phyloP scores from a whole-genome alignment of 1,140 invertebrate species.

The Bombus waltoni region DNA sequence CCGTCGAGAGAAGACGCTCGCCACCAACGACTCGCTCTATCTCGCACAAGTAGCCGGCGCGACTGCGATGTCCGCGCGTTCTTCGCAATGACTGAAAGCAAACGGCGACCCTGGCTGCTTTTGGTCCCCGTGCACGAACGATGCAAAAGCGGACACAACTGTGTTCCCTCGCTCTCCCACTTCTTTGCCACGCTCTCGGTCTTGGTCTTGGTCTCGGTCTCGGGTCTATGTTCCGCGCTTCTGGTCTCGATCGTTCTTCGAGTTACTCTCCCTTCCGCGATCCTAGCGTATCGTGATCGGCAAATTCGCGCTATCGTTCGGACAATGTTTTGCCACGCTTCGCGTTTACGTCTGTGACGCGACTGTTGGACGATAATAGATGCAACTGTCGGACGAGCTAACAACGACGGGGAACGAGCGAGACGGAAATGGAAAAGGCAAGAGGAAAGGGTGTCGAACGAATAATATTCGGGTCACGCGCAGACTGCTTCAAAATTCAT shows the following conservation, averaged over 20 bases:
- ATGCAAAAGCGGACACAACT: slow-evolving; percentile 52
- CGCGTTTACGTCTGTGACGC: no score
- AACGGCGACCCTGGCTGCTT: slow-evolving; percentile 50
- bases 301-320: neutral
- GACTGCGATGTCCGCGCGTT: slow-evolving; percentile 46
- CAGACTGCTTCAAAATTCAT: neutral
- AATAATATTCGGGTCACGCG: slow-evolving; percentile 17
- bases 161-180: slow-evolving; percentile 57
- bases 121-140: slow-evolving; percentile 41
- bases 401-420: neutral
- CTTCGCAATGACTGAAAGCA: slow-evolving; percentile 70
- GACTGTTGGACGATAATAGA: no score
- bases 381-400: no score
- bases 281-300: neutral
- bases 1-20: neutral
- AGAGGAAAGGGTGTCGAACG: neutral
- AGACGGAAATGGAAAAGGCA: neutral
- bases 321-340: no score
- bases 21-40: neutral
- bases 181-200: slow-evolving; percentile 26
- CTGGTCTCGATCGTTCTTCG: slow-evolving; percentile 5
- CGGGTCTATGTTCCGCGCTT: slow-evolving; percentile 12
- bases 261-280: neutral
- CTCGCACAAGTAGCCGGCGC: neutral
- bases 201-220: slow-evolving; percentile 21